Conservation (phyloP, 2,888 invertebrate genomes). For the Hypselothyrea guttata region DNA sequence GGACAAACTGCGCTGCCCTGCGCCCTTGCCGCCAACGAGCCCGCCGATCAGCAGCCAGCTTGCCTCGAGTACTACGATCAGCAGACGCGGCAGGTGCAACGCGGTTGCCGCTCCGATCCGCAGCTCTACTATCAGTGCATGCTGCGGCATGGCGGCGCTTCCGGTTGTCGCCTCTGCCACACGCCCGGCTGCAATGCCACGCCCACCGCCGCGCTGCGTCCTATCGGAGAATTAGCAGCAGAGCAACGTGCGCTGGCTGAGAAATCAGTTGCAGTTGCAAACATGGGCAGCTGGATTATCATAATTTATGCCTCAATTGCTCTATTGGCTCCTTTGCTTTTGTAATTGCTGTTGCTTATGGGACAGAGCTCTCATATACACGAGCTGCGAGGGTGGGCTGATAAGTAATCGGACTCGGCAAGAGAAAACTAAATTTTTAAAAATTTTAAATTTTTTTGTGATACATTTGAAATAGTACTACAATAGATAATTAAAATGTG, state of each 20-base stretch:
- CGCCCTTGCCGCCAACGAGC: slow-evolving; percentile 46
- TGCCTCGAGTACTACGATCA: slow-evolving; percentile 71
- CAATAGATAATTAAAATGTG: too few relatives aligned
- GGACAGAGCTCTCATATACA: too few relatives aligned
- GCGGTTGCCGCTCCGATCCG: slow-evolving; percentile 75
- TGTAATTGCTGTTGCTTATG: too few relatives aligned
- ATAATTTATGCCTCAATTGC: slow-evolving; percentile 49
- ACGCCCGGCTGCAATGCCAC: slow-evolving; percentile 68
- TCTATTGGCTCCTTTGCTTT: too few relatives aligned
- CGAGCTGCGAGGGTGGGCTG: too few relatives aligned
- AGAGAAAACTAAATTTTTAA: too few relatives aligned
- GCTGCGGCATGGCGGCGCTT: slow-evolving; percentile 33
- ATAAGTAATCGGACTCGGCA: too few relatives aligned
- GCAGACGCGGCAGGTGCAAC: slow-evolving; percentile 47
- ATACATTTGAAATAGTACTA: too few relatives aligned
- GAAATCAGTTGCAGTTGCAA: background rate
- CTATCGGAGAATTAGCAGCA: background rate
- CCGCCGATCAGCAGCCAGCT: slow-evolving; percentile 34
- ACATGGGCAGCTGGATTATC: slow-evolving; percentile 15
- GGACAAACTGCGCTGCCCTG: slow-evolving; percentile 54
- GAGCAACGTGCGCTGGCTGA: background rate
- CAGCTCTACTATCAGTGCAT: slow-evolving; percentile 66
- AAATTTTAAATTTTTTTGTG: too few relatives aligned
- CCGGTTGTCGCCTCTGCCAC: slow-evolving; percentile 61
- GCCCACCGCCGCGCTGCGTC: slow-evolving; percentile 31